phyloP scores from a whole-genome alignment of 2,888 invertebrate genomes.

The Leptura quadrifasciata region DNA sequence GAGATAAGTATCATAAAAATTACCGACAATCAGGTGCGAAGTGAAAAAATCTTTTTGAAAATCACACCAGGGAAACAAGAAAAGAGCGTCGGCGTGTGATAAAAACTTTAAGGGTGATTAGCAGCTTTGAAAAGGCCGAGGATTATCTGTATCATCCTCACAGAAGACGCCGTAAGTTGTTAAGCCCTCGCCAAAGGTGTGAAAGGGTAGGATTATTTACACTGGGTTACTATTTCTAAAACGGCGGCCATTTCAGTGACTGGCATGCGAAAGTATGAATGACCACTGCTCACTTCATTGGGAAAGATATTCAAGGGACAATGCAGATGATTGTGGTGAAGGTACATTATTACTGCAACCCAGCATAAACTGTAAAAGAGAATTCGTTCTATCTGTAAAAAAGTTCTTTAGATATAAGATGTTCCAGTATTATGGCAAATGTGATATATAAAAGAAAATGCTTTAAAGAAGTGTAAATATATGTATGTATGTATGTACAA shows the following conservation, averaged over 20 bases:
- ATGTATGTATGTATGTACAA: too few species aligned
- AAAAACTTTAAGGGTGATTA: conserved; percentile 41
- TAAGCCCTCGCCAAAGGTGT: conserved; percentile 28
- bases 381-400: too few species aligned
- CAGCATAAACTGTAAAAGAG: too few species aligned
- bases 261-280: neutral
- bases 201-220: conserved; percentile 39
- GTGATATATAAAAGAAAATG: too few species aligned
- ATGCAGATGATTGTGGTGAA: too few species aligned
- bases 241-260: neutral
- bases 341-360: too few species aligned
- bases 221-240: conserved; percentile 1
- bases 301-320: neutral
- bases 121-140: conserved; percentile 23
- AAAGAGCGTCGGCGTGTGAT: conserved; percentile 50
- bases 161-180: conserved; percentile 28
- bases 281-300: neutral
- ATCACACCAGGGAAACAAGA: conserved; percentile 38
- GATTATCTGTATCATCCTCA: conserved; percentile 41
- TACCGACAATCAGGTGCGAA: conserved; percentile 26
- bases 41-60: conserved; percentile 16
- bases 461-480: too few species aligned
- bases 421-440: too few species aligned
- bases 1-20: conserved; percentile 21
- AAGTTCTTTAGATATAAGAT: too few species aligned